These are phyloP conservation scores for Xiphias gladius DNA, from an alignment of 2,113 vertebrate species.

Conservation along the genomic window DNA sequence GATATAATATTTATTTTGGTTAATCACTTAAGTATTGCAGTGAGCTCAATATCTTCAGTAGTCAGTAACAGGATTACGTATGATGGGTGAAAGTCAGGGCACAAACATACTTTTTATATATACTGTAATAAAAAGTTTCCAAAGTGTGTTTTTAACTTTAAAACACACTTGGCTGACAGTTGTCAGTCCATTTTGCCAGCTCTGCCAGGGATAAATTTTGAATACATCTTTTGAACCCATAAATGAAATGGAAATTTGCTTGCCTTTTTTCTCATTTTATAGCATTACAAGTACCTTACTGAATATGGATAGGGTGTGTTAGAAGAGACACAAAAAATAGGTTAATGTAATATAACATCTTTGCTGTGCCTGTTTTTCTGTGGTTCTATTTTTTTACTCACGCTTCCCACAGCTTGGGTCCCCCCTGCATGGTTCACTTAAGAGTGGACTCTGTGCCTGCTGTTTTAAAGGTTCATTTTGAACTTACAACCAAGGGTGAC, in stretches of 20 bases:
- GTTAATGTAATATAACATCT: slow-evolving; percentile 38
- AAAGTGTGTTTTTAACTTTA: slow-evolving; percentile 60
- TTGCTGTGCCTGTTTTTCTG: slow-evolving; percentile 28
- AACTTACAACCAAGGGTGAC: slow-evolving; percentile 72
- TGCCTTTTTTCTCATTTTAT: slow-evolving; percentile 13
- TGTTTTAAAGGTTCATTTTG: slow-evolving; percentile 85
- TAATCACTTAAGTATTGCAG: slow-evolving; percentile 72
- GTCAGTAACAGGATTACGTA: slow-evolving; percentile 75
- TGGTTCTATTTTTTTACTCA: slow-evolving; percentile 3
- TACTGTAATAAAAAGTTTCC: slow-evolving; percentile 56
- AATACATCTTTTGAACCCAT: slow-evolving; percentile 51
- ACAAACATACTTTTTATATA: slow-evolving; percentile 69
- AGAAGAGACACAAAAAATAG: slow-evolving; percentile 31
- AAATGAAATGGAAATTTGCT: slow-evolving; percentile 41
- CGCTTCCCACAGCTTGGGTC: slow-evolving; percentile 52
- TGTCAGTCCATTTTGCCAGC: slow-evolving; percentile 34
- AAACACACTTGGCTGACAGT: slow-evolving; percentile 36
- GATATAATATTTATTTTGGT: slow-evolving; percentile 81
- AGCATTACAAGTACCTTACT: slow-evolving; percentile 21
- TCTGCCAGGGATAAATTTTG: slow-evolving; percentile 39
- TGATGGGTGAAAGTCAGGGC: slow-evolving; percentile 78
- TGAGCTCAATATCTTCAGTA: slow-evolving; percentile 71
- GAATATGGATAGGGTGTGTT: slow-evolving; percentile 31
- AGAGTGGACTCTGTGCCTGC: slow-evolving; percentile 77
- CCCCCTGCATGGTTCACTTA: slow-evolving; percentile 60